Conservation (phyloP, 2,113 vertebrate species). For the Equus quagga region DNA sequence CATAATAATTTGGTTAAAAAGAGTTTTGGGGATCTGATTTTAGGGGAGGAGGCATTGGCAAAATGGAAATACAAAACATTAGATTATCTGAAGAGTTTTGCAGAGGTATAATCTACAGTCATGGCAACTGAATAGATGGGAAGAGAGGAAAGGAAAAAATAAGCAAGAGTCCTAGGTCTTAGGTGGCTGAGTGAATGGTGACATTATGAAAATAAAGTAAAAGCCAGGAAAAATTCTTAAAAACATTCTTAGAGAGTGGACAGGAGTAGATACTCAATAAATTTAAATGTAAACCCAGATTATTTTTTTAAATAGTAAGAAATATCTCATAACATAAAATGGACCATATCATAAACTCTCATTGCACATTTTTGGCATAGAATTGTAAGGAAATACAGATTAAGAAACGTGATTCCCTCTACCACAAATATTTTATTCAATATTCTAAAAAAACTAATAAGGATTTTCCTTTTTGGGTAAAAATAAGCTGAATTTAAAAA, state of each 20-base stretch:
- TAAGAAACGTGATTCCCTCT: neutral
- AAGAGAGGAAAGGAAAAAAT: neutral
- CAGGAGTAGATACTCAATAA: neutral
- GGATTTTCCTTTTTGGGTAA: neutral
- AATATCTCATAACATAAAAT: neutral
- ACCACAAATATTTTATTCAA: neutral
- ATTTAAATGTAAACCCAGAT: conserved; percentile 9
- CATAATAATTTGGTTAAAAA: neutral
- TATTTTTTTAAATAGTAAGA: neutral
- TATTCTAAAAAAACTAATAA: neutral
- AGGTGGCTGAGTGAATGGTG: neutral
- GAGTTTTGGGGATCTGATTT: neutral
- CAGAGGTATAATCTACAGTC: neutral
- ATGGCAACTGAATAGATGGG: neutral
- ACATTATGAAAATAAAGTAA: neutral
- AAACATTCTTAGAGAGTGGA: neutral
- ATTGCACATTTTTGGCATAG: neutral
- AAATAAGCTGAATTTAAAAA: conserved; percentile 13
- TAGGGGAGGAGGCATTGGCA: neutral
- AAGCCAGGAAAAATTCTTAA: neutral
- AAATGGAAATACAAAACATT: conserved; percentile 3
- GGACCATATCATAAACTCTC: neutral
- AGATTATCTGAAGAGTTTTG: neutral
- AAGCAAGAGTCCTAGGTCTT: neutral
- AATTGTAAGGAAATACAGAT: conserved; percentile 15